Conservation (phyloP, 2,888 invertebrate genomes). For the Polymixis lichenea region DNA sequence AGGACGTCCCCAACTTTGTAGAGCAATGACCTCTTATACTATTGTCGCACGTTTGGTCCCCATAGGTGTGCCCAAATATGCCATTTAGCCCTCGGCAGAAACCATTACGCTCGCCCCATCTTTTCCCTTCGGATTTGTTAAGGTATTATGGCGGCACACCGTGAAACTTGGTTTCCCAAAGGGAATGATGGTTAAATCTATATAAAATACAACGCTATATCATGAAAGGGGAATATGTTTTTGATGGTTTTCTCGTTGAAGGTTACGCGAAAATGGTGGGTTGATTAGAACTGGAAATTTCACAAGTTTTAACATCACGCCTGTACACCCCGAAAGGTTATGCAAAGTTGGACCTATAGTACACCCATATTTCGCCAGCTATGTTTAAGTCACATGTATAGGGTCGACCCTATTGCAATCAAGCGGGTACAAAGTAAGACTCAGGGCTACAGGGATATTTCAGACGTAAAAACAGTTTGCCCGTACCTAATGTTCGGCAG, state of each 20-base stretch:
- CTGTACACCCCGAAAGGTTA: background rate
- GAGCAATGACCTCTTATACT: constrained; percentile 53
- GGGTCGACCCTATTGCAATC: background rate
- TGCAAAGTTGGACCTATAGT: background rate
- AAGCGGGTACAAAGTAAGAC: background rate
- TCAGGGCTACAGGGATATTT: background rate
- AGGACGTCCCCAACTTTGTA: constrained; percentile 59
- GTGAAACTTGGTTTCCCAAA: constrained; percentile 12
- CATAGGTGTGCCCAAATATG: constrained; percentile 34
- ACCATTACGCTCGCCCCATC: constrained; percentile 27
- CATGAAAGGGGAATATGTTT: background rate
- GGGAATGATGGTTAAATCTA: background rate
- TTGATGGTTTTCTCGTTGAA: background rate
- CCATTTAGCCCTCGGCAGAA: constrained; percentile 24
- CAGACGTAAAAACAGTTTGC: background rate
- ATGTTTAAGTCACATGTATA: background rate
- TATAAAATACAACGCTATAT: background rate
- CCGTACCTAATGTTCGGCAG: background rate
- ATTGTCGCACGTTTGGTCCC: constrained; percentile 30
- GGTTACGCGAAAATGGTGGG: background rate
- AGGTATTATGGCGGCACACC: background rate
- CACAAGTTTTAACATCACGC: background rate
- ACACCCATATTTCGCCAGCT: background rate
- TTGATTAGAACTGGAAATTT: constrained; percentile 5
- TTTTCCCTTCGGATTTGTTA: constrained; percentile 25